phyloP scores from a whole-genome alignment of 2,888 invertebrate species.

The Clusia tigrina region DNA sequence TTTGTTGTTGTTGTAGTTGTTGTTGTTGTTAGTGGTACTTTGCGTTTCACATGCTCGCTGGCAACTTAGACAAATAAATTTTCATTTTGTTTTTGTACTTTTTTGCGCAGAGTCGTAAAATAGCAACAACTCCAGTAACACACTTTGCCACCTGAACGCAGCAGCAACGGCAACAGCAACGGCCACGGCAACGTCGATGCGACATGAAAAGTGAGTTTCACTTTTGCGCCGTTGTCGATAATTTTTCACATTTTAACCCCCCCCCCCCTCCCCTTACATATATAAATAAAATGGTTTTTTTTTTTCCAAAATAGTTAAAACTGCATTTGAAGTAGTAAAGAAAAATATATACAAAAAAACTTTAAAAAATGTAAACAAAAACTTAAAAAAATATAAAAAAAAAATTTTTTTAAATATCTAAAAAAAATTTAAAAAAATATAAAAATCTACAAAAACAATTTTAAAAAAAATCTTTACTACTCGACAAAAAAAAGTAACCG shows the following conservation, averaged over 20 bases:
- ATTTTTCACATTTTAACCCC: background rate
- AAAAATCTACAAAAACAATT: background rate
- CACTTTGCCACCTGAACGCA: background rate
- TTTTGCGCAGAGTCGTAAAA: too few relatives aligned
- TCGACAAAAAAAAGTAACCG: background rate
- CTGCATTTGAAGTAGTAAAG: background rate
- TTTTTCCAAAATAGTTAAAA: too few relatives aligned
- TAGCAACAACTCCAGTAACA: background rate
- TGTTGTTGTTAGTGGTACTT: too few relatives aligned
- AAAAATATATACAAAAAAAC: background rate
- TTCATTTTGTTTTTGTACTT: too few relatives aligned
- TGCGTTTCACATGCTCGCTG: too few relatives aligned
- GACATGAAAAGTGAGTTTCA: background rate
- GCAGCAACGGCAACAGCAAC: background rate
- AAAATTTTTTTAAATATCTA: too few relatives aligned
- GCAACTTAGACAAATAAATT: too few relatives aligned
- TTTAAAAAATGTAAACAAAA: background rate
- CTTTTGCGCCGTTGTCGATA: background rate
- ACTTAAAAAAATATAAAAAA: background rate
- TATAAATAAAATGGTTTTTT: background rate
- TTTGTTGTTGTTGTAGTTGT: too few relatives aligned
- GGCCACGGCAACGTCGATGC: background rate
- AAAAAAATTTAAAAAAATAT: too few relatives aligned
- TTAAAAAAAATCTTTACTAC: background rate
- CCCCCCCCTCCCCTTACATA: too few relatives aligned